Conservation (phyloP, 2,888 invertebrate species). For the Erynnis tages region DNA sequence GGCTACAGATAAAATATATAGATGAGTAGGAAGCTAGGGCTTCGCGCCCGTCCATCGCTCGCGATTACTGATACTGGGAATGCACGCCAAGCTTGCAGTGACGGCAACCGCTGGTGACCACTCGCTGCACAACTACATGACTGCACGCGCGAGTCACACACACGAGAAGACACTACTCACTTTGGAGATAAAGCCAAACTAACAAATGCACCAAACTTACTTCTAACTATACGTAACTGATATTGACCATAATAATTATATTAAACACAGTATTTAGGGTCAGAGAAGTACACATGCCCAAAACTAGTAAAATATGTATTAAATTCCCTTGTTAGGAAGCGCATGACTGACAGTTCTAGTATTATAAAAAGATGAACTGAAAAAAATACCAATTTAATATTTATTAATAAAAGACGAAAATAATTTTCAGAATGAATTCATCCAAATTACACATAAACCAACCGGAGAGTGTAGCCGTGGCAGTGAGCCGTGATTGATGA, state of each 20-base stretch:
- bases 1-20: constrained; percentile 27
- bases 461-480: no score
- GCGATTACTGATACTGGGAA: constrained; percentile 32
- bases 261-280: constrained; percentile 65
- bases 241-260: constrained; percentile 54
- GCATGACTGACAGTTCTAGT: constrained; percentile 68
- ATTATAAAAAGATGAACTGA: constrained; percentile 65
- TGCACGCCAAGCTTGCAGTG: constrained; percentile 41
- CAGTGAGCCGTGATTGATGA: neutral
- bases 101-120: constrained; percentile 53
- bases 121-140: no score
- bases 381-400: constrained; percentile 59
- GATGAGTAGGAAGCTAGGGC: constrained; percentile 35
- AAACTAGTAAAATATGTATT: constrained; percentile 69
- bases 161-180: constrained; percentile 66
- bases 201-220: constrained; percentile 76
- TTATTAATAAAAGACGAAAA: constrained; percentile 56
- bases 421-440: constrained; percentile 67
- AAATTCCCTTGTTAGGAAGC: constrained; percentile 80
- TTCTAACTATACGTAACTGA: constrained; percentile 56
- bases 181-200: constrained; percentile 72
- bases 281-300: constrained; percentile 79
- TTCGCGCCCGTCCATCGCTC: constrained; percentile 29
- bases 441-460: constrained; percentile 65
- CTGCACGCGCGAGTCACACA: constrained; percentile 47